Percentiles rank a stretch among this genome's conserved stretches.
Conservation (phyloP, 2,888 invertebrate species). For the Rotaria magnacalcarata region DNA sequence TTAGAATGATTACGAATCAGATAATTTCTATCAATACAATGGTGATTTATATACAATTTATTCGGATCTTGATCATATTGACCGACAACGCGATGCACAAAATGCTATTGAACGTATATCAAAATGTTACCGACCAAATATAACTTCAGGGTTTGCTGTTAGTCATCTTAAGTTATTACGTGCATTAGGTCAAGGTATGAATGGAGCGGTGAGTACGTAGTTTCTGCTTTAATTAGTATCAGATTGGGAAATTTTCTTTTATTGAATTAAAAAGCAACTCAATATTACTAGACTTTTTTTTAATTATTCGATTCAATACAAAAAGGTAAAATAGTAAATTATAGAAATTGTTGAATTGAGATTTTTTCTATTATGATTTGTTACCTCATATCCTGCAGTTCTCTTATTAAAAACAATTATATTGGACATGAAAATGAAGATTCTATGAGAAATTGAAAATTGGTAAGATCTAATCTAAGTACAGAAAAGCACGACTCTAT, state of each 20-base stretch:
- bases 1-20: neutral
- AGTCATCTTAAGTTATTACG: neutral
- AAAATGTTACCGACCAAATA: neutral
- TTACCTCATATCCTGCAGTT: no score
- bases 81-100: neutral
- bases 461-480: no score
- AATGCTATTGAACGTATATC: conserved; percentile 22
- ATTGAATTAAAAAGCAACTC: no score
- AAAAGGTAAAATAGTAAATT: no score
- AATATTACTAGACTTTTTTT: no score
- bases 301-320: no score
- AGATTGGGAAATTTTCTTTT: neutral
- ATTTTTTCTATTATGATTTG: no score
- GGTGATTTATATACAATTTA: conserved; percentile 12
- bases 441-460: no score
- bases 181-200: conserved; percentile 12
- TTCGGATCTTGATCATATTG: neutral
- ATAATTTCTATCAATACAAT: neutral
- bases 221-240: neutral
- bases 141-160: neutral
- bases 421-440: no score
- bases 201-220: neutral
- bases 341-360: no score
- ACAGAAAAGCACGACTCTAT: no score
- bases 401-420: no score